Evolutionary conservation across 1,140 invertebrate genomes (phyloP), one percentile per base, ranked within the genome.

Genomic region (Cotesia glomerata): DNA sequence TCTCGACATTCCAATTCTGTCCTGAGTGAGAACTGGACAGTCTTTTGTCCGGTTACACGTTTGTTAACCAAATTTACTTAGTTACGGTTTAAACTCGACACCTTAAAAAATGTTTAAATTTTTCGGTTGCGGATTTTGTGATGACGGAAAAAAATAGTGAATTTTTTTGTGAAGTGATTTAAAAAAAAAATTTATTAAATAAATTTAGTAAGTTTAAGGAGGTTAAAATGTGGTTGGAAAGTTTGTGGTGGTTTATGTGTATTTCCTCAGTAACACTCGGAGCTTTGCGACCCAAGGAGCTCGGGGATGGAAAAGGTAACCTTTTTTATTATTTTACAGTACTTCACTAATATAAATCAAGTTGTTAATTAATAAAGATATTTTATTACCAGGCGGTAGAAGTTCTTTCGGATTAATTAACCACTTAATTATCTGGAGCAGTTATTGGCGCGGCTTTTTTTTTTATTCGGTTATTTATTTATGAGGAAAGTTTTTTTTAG

Each of bases 171-270:
- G 26, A 26, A 26, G 2, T 26, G 26, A 26, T 26, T n/a, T n/a
- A n/a, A n/a, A n/a, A n/a, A n/a, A n/a, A n/a, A n/a, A n/a, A n/a
- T n/a, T n/a, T n/a, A n/a, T n/a, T 14, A 16, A 14, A 16, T 54
- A n/a, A 54, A 8, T 3, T 7, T 0, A 8, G 11, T 8, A 39
- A 39, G 39, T 39, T 39, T 18, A 56, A 39, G 5, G 5, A 8
- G 5, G 39, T 39, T 39, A 77, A 73, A 67, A 85, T 85, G 84
- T 76, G 84, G 76, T 75, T 81, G 72, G 77, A 80, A 45, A 79
- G 79, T 67, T 80, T 85, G 78, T 86, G 81, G 83, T 85, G 79
- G 77, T 76, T 87, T 63, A 73, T 85, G 62, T 83, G 80, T 80
- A 79, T 79, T 36, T 78, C 80, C 4, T 80, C 83, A n/a, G 77